phyloP scores from a whole-genome alignment of 2,113 vertebrate species.

The Rhipidura dahli region DNA sequence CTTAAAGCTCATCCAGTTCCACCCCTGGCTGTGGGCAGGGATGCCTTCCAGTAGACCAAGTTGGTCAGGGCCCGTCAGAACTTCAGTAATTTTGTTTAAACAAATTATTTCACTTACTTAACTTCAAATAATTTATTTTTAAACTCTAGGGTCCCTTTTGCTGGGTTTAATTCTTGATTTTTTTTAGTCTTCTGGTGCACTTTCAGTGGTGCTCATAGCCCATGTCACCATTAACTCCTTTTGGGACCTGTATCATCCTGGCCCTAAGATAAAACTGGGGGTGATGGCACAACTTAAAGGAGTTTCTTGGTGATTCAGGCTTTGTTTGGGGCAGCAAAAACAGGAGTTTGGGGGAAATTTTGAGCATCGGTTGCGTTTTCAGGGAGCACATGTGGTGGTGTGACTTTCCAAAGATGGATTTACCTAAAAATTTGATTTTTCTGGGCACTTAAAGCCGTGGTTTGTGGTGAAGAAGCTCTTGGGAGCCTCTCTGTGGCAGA shows the following conservation, averaged over 20 bases:
- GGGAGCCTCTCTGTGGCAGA: fast-evolving
- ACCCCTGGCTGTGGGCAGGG: not conserved
- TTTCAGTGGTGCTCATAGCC: not conserved
- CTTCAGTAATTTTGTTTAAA: not conserved
- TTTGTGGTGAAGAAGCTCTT: not conserved
- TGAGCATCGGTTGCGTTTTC: not conserved
- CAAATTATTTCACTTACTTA: not conserved
- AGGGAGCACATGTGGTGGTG: not conserved
- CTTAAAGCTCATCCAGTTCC: not conserved
- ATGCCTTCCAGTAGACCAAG: not conserved
- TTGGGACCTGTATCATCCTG: not conserved
- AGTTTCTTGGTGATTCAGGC: fast-evolving
- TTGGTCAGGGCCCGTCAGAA: not conserved
- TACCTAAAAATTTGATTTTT: not conserved
- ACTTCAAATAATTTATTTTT: not conserved
- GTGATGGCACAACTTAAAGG: not conserved
- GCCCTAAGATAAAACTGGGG: not conserved
- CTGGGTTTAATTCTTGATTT: not conserved
- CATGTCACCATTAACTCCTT: not conserved
- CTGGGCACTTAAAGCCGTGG: fast-evolving
- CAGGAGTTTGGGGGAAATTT: not conserved
- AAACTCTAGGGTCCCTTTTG: not conserved
- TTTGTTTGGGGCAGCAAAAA: not conserved
- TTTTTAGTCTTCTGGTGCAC: not conserved
- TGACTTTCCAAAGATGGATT: not conserved